Evolutionary conservation across 2,888 invertebrate genomes (phyloP).

Genomic region (Lochmaea capreae): DNA sequence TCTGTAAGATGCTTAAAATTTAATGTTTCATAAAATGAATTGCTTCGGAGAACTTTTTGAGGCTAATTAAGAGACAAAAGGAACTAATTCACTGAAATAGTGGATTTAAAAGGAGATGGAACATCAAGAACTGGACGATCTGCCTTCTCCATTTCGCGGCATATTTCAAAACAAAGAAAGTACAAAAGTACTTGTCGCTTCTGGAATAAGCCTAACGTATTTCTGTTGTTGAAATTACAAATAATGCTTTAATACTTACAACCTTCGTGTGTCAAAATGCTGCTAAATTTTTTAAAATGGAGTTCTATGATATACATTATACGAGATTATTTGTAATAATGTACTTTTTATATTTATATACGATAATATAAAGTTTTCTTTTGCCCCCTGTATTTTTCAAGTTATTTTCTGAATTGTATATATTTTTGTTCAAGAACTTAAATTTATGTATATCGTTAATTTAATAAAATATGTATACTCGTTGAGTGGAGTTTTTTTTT

Average conservation of each 20-base stretch:
- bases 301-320: neutral
- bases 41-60: neutral
- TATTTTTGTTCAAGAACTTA: conserved; percentile 20
- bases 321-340: neutral
- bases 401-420: conserved; percentile 24
- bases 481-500: neutral
- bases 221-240: neutral
- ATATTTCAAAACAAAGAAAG: too few relatives aligned
- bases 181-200: neutral
- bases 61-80: neutral
- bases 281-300: neutral
- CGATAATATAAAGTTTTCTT: neutral
- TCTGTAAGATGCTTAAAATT: too few relatives aligned
- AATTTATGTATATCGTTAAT: conserved; percentile 22
- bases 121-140: too few relatives aligned
- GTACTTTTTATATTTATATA: conserved; percentile 4
- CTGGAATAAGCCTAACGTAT: conserved; percentile 1
- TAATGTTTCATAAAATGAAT: too few relatives aligned
- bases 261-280: neutral
- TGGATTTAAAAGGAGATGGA: too few relatives aligned
- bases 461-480: conserved; percentile 26
- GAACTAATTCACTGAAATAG: too few relatives aligned
- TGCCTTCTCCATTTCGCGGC: too few relatives aligned
- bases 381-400: neutral
- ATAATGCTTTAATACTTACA: neutral